Evolutionary conservation across 2,888 invertebrate species (phyloP).

Genomic region (Pherbina coryleti): DNA sequence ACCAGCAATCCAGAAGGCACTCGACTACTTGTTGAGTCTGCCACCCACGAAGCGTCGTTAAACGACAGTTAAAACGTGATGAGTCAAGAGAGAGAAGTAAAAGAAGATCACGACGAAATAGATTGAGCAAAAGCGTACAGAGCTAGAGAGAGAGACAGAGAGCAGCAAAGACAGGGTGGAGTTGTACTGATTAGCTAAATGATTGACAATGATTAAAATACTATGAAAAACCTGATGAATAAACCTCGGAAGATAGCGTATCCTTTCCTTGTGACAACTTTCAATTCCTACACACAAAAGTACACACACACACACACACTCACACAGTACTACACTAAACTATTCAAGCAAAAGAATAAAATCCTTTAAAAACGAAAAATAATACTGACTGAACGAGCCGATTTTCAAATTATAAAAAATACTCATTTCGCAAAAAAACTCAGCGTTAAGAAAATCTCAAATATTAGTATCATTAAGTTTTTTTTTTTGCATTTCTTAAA

Average conservation of each 20-base stretch:
- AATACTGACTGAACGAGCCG: conserved; percentile 61
- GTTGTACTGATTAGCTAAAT: background rate
- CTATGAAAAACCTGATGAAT: background rate
- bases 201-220: background rate
- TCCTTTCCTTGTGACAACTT: background rate
- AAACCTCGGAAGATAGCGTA: too few relatives aligned
- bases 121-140: conserved; percentile 25
- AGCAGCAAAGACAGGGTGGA: background rate
- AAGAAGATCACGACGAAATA: conserved; percentile 20
- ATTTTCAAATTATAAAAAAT: conserved; percentile 37
- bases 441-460: background rate
- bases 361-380: conserved; percentile 25
- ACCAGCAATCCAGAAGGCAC: conserved; percentile 80
- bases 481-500: conserved; percentile 1
- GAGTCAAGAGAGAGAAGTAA: conserved; percentile 3
- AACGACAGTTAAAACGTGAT: conserved; percentile 20
- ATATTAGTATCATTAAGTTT: background rate
- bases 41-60: conserved; percentile 72
- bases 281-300: conserved; percentile 43
- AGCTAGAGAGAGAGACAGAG: conserved; percentile 29
- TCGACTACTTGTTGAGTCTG: conserved; percentile 78
- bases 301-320: conserved; percentile 29
- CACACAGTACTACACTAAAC: background rate
- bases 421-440: conserved; percentile 31
- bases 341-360: conserved; percentile 2